Conservation (phyloP, 2,113 vertebrate species). For the Helogale parvula region DNA sequence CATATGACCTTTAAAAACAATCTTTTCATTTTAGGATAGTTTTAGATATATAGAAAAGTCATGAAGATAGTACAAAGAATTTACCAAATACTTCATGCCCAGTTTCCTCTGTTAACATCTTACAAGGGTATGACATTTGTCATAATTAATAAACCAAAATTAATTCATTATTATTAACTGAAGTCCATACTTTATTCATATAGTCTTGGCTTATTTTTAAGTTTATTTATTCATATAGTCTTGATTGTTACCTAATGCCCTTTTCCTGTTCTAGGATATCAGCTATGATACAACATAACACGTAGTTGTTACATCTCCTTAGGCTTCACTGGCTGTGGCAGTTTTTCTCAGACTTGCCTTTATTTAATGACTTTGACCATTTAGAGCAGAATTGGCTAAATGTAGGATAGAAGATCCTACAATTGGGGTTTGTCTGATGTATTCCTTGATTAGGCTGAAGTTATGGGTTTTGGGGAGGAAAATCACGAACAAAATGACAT, state of each 20-base stretch:
- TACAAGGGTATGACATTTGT: neutral
- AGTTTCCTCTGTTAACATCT: neutral
- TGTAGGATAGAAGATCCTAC: neutral
- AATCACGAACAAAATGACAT: neutral
- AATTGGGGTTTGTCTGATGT: neutral
- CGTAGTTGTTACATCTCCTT: neutral
- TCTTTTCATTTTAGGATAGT: neutral
- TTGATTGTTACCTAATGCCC: neutral
- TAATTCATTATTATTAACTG: neutral
- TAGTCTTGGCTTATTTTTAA: no score
- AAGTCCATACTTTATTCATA: neutral
- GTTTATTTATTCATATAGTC: neutral
- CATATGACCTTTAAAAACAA: neutral
- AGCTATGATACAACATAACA: neutral
- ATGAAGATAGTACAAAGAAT: neutral
- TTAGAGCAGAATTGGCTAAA: neutral
- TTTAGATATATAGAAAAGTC: neutral
- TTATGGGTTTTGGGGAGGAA: neutral
- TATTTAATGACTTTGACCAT: neutral
- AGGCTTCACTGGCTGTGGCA: neutral
- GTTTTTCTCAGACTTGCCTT: neutral
- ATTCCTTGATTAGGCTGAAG: neutral
- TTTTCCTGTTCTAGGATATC: neutral
- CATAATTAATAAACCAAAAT: neutral
- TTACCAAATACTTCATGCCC: neutral